Percentiles rank a stretch among this genome's conserved stretches.
These are phyloP conservation scores for Allobates femoralis DNA, from an alignment of 2,797 vertebrate species.

Conservation along the genomic window DNA sequence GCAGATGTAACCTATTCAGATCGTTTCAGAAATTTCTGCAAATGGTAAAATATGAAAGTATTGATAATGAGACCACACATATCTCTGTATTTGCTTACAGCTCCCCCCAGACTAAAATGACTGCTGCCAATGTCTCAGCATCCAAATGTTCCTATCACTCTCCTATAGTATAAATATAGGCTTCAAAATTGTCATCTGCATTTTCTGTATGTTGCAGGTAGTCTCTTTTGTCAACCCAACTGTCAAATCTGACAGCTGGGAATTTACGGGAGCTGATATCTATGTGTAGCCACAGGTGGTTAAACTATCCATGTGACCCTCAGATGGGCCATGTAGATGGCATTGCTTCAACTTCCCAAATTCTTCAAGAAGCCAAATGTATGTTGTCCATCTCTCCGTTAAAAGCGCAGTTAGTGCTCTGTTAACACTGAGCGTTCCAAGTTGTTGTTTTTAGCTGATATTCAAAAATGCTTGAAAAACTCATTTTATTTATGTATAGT, in stretches of 20 bases:
- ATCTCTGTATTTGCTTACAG: too few relatives aligned
- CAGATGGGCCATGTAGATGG: not conserved
- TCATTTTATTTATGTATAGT: too few relatives aligned
- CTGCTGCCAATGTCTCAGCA: not conserved
- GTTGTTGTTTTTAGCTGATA: too few relatives aligned
- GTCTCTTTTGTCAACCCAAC: not conserved
- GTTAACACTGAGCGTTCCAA: too few relatives aligned
- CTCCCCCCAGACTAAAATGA: too few relatives aligned
- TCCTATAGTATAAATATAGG: not conserved
- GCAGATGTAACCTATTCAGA: not conserved
- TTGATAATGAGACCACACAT: too few relatives aligned
- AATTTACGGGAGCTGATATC: not conserved
- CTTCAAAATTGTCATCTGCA: too few relatives aligned
- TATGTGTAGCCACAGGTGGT: not conserved
- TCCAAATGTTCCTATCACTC: not conserved
- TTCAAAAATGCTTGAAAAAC: too few relatives aligned
- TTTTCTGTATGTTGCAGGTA: too few relatives aligned
- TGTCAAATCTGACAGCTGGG: conserved; percentile 8
- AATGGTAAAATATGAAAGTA: too few relatives aligned
- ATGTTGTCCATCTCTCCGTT: not conserved
- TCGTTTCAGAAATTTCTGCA: too few relatives aligned
- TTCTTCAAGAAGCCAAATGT: not conserved
- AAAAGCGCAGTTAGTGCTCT: too few relatives aligned
- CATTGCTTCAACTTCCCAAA: not conserved
- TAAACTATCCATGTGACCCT: not conserved